phyloP scores from a whole-genome alignment of 2,888 invertebrate species.

The Lithophane socia region DNA sequence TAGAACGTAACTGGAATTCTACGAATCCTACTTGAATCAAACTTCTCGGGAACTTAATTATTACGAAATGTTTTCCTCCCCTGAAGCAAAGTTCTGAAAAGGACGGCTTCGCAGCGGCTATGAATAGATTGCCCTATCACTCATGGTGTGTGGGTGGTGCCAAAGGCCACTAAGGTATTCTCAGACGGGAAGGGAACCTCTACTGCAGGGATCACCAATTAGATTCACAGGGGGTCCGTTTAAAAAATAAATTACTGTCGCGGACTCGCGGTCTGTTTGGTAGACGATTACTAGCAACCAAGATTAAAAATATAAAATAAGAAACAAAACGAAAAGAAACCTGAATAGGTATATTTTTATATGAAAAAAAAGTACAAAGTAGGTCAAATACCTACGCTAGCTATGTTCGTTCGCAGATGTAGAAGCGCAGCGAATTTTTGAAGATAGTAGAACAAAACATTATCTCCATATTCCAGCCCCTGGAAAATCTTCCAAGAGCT shows the following conservation, averaged over 20 bases:
- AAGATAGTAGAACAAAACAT: background rate
- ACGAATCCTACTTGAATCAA: constrained; percentile 14
- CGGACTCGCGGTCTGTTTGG: background rate
- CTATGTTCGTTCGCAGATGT: background rate
- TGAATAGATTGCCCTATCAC: constrained; percentile 33
- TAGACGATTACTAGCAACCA: background rate
- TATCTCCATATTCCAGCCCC: too few species aligned
- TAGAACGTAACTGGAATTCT: background rate
- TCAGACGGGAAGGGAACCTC: background rate
- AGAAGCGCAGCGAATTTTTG: background rate
- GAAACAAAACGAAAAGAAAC: background rate
- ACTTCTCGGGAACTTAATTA: background rate
- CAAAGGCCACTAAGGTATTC: background rate
- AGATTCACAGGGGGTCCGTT: background rate
- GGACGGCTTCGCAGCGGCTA: constrained; percentile 8
- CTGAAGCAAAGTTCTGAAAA: constrained; percentile 13
- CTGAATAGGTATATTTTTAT: background rate
- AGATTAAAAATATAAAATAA: background rate
- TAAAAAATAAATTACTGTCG: background rate
- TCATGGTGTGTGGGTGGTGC: constrained; percentile 8
- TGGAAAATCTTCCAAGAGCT: background rate
- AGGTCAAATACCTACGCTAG: too few species aligned
- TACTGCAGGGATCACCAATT: background rate
- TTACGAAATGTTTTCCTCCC: constrained; percentile 22
- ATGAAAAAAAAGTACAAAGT: too few species aligned